phyloP scores from a whole-genome alignment of 1,140 invertebrate genomes.

The Drosophila varians region DNA sequence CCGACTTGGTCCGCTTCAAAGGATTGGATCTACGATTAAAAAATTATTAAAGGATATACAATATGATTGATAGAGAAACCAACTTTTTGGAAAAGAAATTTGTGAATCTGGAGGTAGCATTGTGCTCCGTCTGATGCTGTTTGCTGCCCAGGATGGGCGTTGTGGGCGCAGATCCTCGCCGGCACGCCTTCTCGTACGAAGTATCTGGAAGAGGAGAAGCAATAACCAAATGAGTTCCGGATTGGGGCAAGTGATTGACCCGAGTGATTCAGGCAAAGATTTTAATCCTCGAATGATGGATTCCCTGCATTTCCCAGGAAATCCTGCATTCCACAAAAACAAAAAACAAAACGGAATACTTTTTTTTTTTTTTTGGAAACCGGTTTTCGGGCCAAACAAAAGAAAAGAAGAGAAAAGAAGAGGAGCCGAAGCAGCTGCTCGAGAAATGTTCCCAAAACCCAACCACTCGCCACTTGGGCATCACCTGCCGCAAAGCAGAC shows the following conservation, averaged over 20 bases:
- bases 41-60: no score
- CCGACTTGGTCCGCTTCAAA: slow-evolving; percentile 95
- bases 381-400: slow-evolving; percentile 22
- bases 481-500: slow-evolving; percentile 38
- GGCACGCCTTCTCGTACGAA: slow-evolving; percentile 94
- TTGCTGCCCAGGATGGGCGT: slow-evolving; percentile 89
- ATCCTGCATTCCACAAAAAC: slow-evolving; percentile 4
- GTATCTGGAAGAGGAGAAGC: slow-evolving; percentile 88
- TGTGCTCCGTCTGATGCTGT: slow-evolving; percentile 79
- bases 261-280: no score
- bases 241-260: slow-evolving; percentile 22
- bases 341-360: slow-evolving; percentile 1
- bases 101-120: slow-evolving; percentile 87
- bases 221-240: slow-evolving; percentile 50
- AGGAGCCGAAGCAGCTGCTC: slow-evolving; percentile 42
- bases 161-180: slow-evolving; percentile 92
- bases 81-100: slow-evolving; percentile 96
- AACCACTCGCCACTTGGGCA: slow-evolving; percentile 1
- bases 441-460: slow-evolving; percentile 28
- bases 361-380: slow-evolving; percentile 36
- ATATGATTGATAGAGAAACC: no score
- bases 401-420: slow-evolving; percentile 26
- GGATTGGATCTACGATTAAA: slow-evolving; percentile 91
- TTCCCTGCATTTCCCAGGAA: neutral
- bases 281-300: slow-evolving; percentile 14